phyloP scores from a whole-genome alignment of 2,797 vertebrate genomes.

The Pitangus sulphuratus region DNA sequence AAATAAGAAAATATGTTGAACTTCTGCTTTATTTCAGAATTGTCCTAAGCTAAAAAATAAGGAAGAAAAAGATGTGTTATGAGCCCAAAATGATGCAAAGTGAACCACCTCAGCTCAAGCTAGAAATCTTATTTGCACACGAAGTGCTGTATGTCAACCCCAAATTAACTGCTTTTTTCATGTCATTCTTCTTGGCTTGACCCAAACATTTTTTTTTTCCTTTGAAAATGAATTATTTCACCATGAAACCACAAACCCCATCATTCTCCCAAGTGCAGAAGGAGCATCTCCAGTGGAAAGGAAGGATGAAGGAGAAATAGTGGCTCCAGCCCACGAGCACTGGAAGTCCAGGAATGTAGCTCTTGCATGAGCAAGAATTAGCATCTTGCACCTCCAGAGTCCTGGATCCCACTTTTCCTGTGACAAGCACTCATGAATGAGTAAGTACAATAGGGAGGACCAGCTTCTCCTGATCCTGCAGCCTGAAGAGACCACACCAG shows the following conservation, averaged over 20 bases:
- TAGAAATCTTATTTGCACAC: neutral
- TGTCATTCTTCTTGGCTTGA: neutral
- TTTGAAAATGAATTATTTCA: neutral
- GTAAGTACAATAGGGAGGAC: neutral
- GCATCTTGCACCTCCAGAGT: neutral
- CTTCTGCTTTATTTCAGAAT: constrained; percentile 18
- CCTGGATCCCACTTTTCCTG: neutral
- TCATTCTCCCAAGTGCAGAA: neutral
- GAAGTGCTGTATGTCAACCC: neutral
- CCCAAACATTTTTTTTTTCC: neutral
- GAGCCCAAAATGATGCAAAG: neutral
- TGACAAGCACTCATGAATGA: neutral
- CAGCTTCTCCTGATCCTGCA: neutral
- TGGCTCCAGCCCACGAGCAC: fast-evolving
- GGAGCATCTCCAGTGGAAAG: neutral
- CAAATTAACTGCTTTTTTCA: neutral
- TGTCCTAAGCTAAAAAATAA: neutral
- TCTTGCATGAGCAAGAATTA: neutral
- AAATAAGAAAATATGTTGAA: neutral
- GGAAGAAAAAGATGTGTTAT: neutral
- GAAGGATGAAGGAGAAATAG: neutral
- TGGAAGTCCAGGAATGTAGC: neutral
- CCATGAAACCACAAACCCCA: neutral
- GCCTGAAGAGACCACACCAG: neutral
- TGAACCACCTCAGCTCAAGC: neutral